A percentile compares a stretch with the other conserved stretches of the same genome.
Evolutionary conservation across 2,797 vertebrate genomes (phyloP).

Genomic region (Streptopelia turtur): DNA sequence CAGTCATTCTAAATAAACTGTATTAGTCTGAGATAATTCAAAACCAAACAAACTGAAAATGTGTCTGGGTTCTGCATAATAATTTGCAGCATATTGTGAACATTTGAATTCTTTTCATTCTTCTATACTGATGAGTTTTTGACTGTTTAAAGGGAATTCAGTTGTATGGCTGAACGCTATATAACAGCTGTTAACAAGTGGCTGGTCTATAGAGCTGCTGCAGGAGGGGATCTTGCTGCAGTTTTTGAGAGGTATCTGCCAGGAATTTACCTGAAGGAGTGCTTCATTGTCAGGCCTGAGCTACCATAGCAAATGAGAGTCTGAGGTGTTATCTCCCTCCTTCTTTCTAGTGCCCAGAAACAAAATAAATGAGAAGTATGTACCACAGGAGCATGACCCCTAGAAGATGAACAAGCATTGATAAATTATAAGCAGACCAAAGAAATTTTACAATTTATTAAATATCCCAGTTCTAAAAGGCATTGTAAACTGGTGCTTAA

Average conservation of each 20-base stretch:
- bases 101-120: not conserved
- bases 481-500: not conserved
- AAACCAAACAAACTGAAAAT: not conserved
- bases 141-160: not conserved
- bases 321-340: not conserved
- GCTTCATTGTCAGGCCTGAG: not conserved
- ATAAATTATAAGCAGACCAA: not conserved
- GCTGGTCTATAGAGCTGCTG: not conserved
- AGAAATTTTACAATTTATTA: not conserved
- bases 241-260: not conserved
- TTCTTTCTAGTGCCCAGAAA: not conserved
- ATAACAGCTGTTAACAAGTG: not conserved
- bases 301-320: not conserved
- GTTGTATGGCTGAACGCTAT: accelerated
- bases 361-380: not conserved
- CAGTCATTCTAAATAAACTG: not conserved
- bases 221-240: not conserved
- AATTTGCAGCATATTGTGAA: not conserved
- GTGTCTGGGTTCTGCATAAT: not conserved
- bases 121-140: not conserved
- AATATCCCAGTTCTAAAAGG: not conserved
- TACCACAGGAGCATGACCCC: not conserved
- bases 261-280: not conserved
- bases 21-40: not conserved
- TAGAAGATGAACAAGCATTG: not conserved